A percentile compares a stretch with the other conserved stretches of the same genome.
phyloP scores from a whole-genome alignment of 2,888 invertebrate species.

The Branchinecta sandiegonensis region DNA sequence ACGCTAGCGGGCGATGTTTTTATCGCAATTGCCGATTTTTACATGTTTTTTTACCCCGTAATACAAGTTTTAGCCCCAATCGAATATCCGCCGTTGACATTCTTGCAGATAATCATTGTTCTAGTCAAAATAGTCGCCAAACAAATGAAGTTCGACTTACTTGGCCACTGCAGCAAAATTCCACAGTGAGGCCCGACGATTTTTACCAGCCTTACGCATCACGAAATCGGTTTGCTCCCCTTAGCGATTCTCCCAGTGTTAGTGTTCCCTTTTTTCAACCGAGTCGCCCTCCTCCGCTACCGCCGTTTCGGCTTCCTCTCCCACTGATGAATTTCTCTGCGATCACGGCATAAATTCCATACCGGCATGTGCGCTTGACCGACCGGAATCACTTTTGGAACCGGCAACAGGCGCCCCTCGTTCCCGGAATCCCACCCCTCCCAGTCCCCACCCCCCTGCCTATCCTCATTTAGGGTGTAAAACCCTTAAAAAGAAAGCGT shows the following conservation, averaged over 20 bases:
- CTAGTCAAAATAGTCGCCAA: constrained; percentile 1
- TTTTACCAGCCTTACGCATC: not conserved
- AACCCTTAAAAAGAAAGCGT: too few species aligned
- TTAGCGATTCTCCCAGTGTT: constrained; percentile 1
- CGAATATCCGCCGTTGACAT: constrained; percentile 3
- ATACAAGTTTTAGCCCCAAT: not conserved
- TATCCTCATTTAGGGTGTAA: too few species aligned
- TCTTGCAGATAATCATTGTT: not conserved
- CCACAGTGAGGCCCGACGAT: constrained; percentile 6
- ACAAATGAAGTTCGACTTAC: not conserved
- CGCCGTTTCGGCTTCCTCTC: constrained; percentile 6
- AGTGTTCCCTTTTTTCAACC: not conserved
- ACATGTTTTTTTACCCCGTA: constrained; percentile 1
- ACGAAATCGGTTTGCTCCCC: not conserved
- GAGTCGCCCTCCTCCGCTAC: constrained; percentile 3
- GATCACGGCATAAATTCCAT: too few species aligned
- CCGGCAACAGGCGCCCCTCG: too few species aligned
- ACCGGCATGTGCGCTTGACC: too few species aligned
- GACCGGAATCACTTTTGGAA: too few species aligned
- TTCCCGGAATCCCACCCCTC: too few species aligned
- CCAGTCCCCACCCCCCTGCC: too few species aligned
- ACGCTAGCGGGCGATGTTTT: not conserved
- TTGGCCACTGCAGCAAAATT: not conserved
- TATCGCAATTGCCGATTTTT: not conserved
- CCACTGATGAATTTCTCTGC: not conserved